A percentile compares a stretch with the other conserved stretches of the same genome.
Evolutionary conservation across 2,888 invertebrate species (phyloP).

Genomic region (Actias luna): DNA sequence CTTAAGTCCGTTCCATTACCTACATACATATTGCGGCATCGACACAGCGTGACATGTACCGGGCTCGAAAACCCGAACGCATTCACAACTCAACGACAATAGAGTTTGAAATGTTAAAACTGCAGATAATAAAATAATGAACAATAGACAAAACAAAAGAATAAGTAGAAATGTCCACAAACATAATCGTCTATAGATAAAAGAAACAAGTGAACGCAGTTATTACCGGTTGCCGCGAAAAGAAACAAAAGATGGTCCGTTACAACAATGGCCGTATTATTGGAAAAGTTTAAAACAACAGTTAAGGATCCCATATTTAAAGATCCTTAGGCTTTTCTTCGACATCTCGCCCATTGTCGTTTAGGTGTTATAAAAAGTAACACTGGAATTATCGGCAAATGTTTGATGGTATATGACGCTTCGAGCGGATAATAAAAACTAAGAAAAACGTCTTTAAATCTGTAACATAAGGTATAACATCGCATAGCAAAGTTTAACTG

Average conservation of each 20-base stretch:
- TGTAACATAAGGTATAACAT: neutral
- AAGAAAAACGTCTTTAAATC: neutral
- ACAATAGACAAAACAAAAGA: neutral
- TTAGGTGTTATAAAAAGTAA: conserved; percentile 76
- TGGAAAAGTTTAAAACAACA: conserved; percentile 36
- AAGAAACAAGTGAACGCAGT: conserved; percentile 21
- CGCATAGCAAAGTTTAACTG: conserved; percentile 27
- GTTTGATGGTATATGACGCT: conserved; percentile 60
- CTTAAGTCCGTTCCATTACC: neutral
- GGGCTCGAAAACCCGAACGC: conserved; percentile 8
- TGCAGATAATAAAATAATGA: neutral
- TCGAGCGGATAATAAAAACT: neutral
- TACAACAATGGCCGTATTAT: conserved; percentile 23
- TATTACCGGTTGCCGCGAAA: conserved; percentile 20
- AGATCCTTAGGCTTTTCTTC: conserved; percentile 62
- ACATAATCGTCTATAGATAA: conserved; percentile 27
- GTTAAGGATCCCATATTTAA: conserved; percentile 30
- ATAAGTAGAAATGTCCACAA: conserved; percentile 30
- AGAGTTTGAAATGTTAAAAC: neutral
- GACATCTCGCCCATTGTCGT: conserved; percentile 63
- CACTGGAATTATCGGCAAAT: conserved; percentile 68
- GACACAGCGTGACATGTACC: conserved; percentile 53
- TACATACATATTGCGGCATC: conserved; percentile 50
- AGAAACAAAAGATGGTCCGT: conserved; percentile 22
- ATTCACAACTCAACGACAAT: neutral